Base-by-base conservation (phyloP, 64 coral and sea anemone species). In the Montipora sp. region DNA sequence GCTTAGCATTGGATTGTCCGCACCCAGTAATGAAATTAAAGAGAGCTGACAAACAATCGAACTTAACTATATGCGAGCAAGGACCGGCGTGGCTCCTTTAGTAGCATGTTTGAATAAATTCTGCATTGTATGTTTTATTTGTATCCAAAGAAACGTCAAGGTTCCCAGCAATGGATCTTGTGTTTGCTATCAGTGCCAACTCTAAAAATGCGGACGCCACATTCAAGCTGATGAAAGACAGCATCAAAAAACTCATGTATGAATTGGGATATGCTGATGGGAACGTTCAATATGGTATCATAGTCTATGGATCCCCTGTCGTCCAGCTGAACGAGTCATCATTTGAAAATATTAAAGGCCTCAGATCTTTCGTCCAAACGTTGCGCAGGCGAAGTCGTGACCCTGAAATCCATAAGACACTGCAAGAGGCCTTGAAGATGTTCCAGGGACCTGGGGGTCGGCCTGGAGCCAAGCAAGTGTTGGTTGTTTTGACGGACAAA, bases 401-500 rank as follows among this genome's bases (percentile, higher is more conserved):
- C 14, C 89, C 95, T 8, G 48, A 83, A 13, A 58, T 96, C 11
- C 88, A 94, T 46, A 84, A 94, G 57, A 92, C 95, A n/a, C 65
- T 94, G 20, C 75, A 82, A 84, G 88, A 96, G 81, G 95, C 88
- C 13, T 59, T 48, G 4, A 81, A 94, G 77, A 53, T 96, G 3
- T 96, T 96, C 50, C 27, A 81, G 73, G 75, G 51, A 43, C 48
- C 91, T 3, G 80, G 68, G 55, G 88, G 71, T 48, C 89, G 95
- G 8, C 81, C 77, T 49, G 83, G 87, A 46, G 95, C 92, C 2
- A 96, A 96, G 51, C 93, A 91, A 71, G 89, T 96, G 3, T 47
- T 96, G 3, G 92, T 96, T 6, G 88, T 96, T 77, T 94, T 96
- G 45, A 91, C 69, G 16, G 95, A 96, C 24, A 96, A 89, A 50